Conservation (phyloP, 2,888 invertebrate species). For the Eristalis intricaria region DNA sequence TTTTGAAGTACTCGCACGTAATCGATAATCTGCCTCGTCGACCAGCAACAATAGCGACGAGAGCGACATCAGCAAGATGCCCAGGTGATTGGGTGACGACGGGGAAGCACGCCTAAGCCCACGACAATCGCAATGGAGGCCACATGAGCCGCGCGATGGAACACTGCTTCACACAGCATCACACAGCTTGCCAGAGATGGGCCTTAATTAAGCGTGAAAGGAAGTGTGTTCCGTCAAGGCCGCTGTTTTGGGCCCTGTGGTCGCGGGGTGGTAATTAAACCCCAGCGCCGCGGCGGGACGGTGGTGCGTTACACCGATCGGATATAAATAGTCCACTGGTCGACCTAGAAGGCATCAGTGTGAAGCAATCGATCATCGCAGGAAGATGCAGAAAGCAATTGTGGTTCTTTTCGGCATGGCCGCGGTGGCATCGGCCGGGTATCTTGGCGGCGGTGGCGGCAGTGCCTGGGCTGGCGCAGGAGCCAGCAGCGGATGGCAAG, state of each 20-base stretch:
- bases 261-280: constrained; percentile 1
- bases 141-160: background rate
- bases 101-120: constrained; percentile 2
- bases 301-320: background rate
- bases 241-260: background rate
- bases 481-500: constrained; percentile 1
- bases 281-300: background rate
- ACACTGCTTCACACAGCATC: background rate
- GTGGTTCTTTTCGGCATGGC: constrained; percentile 60
- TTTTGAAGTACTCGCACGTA: constrained; percentile 15
- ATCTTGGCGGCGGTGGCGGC: constrained; percentile 51
- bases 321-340: constrained; percentile 42
- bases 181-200: background rate
- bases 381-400: constrained; percentile 66
- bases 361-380: constrained; percentile 37
- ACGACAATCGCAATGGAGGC: constrained; percentile 21
- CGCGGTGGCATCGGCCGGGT: constrained; percentile 48
- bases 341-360: constrained; percentile 24
- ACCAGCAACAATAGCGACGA: constrained; percentile 6
- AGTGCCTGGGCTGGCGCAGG: background rate
- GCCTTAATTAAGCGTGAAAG: constrained; percentile 32
- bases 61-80: background rate
- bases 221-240: constrained; percentile 32
- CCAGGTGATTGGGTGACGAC: background rate
- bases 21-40: constrained; percentile 21